Base-by-base conservation (phyloP, 2,888 invertebrate species). In the Pristionchus maxplancki region DNA sequence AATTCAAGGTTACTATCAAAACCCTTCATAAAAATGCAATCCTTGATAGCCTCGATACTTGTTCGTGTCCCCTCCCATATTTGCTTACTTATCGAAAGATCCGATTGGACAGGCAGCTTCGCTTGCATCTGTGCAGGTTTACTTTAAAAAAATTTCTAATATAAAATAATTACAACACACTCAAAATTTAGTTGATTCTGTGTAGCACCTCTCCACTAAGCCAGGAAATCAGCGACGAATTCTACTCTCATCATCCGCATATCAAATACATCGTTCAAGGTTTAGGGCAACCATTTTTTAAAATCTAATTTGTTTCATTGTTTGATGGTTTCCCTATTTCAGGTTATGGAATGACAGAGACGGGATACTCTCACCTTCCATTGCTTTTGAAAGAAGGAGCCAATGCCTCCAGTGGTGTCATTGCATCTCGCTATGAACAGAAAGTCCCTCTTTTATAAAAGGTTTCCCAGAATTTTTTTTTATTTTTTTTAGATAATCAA, bases 211-310 rank as follows among this genome's bases (percentile, higher is more conserved):
- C 78, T 0, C 44, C 44, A 20, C 78, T 78, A 17, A 28, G 44
- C 9, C 40, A 78, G 28, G 78, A 40, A 40, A n/a, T 78, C 0
- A n/a, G 78, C 8, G 78, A 78, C 20, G 78, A 78, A 44, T 44
- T 78, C n/a, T 44, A n/a, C 40, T n/a, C 9, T 4, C 78, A 44
- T 37, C 78, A 78, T 78, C 78, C 78, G 1, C 34, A n/a, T 44
- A 34, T 78, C 44, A 78, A 78, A 28, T 78, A 78, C 78, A 78
- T 78, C n/a, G 78, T 78, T 6, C 78, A 78, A 78, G 78, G 78
- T 78, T 8, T 17, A 17, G 1, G 71, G 34, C 5, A 1, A 4
- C 2, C 8, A 5, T 28, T n/a, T 8, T n/a, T 62, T 9, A 9
- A 8, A 20, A n/a, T 9, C 11, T 28, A 11, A 28, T 13, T 44